Base-by-base conservation (phyloP, 2,888 invertebrate genomes). In the Tetragnatha montana region DNA sequence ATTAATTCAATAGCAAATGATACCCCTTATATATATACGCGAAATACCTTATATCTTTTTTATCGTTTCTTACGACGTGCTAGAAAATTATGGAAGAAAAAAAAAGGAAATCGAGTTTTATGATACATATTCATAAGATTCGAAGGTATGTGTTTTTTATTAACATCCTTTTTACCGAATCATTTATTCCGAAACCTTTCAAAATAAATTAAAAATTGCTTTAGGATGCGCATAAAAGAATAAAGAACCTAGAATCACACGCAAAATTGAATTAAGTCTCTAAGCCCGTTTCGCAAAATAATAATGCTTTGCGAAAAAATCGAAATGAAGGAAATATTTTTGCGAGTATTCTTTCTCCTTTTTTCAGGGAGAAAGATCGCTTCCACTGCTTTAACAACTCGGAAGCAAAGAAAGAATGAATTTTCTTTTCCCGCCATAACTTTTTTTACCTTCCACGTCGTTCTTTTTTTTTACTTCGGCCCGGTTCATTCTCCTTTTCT, bases 301-400 rank as follows among this genome's bases (percentile, higher is more conserved):
- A 51, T 19, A 78, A 78, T 51, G 60, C 51, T 78, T 21, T 21
- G 3, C 50, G 51, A 51, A 51, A 51, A 75, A 49, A 17, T 75
- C n/a, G 12, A 21, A 71, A 19, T 76, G 21, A 78, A 78, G 21
- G 10, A 78, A 78, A 78, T 51, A 78, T 78, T 78, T 22, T 49
- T 7, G 21, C 8, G 60, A 60, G 12, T 75, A 21, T 78, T 51
- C 50, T 75, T 75, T 35, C n/a, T n/a, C 8, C 73, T 22, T 22
- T 21, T 14, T 35, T 22, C 6, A 12, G 4, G 74, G 35, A 74
- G 35, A 35, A 21, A 70, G 49, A 80, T 49, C 73, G 19, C 51
- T 81, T 84, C 76, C 49, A 84, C 76, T 84, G 84, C 76, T 17
- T 84, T 69, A 76, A 84, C 69, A 76, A 84, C 84, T 84, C 35